Evolutionary conservation across 1,140 invertebrate genomes (phyloP), one percentile per base, ranked within the genome.

Genomic region (Psilanteris sp.): DNA sequence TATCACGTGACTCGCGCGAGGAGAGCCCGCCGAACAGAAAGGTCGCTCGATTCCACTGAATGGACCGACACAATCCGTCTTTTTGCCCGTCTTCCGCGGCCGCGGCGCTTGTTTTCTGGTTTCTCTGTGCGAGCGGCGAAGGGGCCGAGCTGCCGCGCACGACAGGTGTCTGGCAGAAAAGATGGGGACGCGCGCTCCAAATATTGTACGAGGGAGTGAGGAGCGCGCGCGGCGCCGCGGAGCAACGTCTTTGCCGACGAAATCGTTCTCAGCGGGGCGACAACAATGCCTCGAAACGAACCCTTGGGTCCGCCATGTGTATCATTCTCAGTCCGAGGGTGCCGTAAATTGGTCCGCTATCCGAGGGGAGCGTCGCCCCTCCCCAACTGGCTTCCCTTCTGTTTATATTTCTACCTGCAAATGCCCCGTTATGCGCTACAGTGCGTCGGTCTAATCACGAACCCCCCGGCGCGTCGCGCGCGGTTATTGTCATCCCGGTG

Each of bases 321-420:
- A 80, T 82, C 78, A 74, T 78, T 68, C 48, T 62, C 52, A 52
- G 59, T 72, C 77, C 66, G 67, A 77, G 80, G 79, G 84, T 82
- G 80, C 81, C 81, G 81, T 85, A 86, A 86, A 87, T 88, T 86
- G 82, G 81, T 84, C 79, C 80, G 81, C 78, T 82, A 79, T 76
- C 68, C 59, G 61, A 64, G 57, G 72, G 70, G 54, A 46, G 41
- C 39, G 7, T 11, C 16, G 14, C 43, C 32, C 37, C 29, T 54
- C 32, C 36, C 32, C 36, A 7, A 52, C 9, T 20, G 41, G 1
- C 52, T 50, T 52, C 34, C 52, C 37, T 50, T 68, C 37, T 61
- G 32, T 67, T 76, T 64, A 66, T n/a, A n/a, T 43, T 66, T 57
- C 10, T 55, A 72, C 67, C 67, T 72, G 67, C 39, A 32, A 46